phyloP scores from a whole-genome alignment of 2,888 invertebrate species.

The Limnephilus marmoratus region DNA sequence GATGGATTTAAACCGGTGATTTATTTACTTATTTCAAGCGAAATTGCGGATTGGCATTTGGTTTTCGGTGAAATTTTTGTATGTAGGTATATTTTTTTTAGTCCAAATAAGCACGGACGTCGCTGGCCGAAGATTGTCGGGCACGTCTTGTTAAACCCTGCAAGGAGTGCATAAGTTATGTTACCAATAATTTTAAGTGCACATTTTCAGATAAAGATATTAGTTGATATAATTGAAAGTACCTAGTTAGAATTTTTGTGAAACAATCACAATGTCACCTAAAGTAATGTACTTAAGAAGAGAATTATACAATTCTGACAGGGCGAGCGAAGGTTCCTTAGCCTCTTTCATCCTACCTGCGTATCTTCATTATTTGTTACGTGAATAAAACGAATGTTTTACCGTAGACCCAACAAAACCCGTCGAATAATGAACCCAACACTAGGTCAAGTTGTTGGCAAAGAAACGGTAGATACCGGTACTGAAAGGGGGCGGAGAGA shows the following conservation, averaged over 20 bases:
- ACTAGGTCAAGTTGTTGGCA: slow-evolving; percentile 28
- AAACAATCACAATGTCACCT: neutral
- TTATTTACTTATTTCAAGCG: too few relatives aligned
- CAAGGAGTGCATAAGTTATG: too few relatives aligned
- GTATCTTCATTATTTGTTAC: neutral
- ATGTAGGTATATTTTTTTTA: too few relatives aligned
- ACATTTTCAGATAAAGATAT: too few relatives aligned
- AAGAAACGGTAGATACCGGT: slow-evolving; percentile 2
- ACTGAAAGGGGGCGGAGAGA: neutral
- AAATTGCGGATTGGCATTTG: too few relatives aligned
- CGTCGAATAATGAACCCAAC: slow-evolving; percentile 2
- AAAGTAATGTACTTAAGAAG: neutral
- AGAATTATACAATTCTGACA: neutral
- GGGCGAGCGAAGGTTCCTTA: neutral
- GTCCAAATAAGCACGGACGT: too few relatives aligned
- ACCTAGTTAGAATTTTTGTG: neutral
- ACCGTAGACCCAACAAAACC: neutral
- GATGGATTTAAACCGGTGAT: too few relatives aligned
- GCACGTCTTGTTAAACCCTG: too few relatives aligned
- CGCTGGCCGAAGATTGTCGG: too few relatives aligned
- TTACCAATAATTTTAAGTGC: too few relatives aligned
- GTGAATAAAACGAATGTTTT: neutral
- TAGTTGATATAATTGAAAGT: too few relatives aligned
- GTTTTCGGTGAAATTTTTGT: too few relatives aligned
- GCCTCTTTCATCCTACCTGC: neutral